A percentile compares a stretch with the other conserved stretches of the same genome.
Conservation (phyloP, 2,888 invertebrate genomes). For the Trichogramma dendrolimi region DNA sequence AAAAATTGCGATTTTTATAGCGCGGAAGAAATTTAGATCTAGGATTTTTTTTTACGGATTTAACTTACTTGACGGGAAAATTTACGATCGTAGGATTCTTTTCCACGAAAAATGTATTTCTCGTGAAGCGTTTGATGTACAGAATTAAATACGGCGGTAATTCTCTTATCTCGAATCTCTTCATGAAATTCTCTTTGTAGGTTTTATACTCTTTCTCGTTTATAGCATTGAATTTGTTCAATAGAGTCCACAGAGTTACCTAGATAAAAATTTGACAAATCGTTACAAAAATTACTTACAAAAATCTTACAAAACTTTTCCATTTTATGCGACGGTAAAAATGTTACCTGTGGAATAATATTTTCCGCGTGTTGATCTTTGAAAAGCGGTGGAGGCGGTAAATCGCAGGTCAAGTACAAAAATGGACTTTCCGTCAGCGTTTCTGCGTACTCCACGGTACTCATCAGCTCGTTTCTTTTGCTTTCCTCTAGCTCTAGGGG, state of each 20-base stretch:
- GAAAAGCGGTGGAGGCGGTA: constrained; percentile 95
- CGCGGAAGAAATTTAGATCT: constrained; percentile 1
- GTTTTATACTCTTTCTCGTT: constrained; percentile 98
- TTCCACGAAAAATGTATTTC: constrained; percentile 97
- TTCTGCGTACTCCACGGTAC: constrained; percentile 83
- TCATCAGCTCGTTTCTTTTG: constrained; percentile 73
- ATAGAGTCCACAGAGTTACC: constrained; percentile 88
- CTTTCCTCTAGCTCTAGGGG: constrained; percentile 88
- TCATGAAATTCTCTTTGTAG: constrained; percentile 97
- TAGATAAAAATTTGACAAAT: constrained; percentile 47
- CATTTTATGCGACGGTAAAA: not conserved
- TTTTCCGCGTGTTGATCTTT: constrained; percentile 97
- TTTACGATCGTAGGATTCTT: constrained; percentile 99
- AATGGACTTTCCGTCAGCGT: constrained; percentile 88
- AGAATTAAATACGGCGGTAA: constrained; percentile 93
- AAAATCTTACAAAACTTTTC: constrained; percentile 9
- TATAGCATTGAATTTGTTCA: constrained; percentile 94
- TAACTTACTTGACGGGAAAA: constrained; percentile 92
- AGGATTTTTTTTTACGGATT: not conserved
- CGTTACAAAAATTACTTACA: constrained; percentile 4
- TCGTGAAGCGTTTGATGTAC: constrained; percentile 96
- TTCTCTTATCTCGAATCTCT: constrained; percentile 90
- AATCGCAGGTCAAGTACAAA: constrained; percentile 92
- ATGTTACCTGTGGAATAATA: constrained; percentile 89
- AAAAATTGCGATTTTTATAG: not conserved